These are phyloP conservation scores for Rhinoraja longicauda DNA, from an alignment of 2,797 vertebrate species.

Conservation along the genomic window DNA sequence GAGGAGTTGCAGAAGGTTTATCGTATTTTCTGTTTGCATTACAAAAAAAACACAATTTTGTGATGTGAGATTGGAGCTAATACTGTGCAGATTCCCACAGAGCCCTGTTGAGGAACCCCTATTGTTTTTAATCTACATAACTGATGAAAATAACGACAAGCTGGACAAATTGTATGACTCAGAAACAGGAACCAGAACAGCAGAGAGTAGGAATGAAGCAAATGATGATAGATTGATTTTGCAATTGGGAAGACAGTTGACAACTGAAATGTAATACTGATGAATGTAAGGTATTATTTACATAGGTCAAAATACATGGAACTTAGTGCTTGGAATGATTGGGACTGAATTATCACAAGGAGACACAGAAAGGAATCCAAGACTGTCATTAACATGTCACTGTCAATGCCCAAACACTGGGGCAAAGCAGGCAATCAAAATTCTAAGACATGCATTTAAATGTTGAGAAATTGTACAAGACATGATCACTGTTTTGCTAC, in stretches of 20 bases:
- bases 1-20: background rate
- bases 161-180: background rate
- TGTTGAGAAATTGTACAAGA: background rate
- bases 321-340: background rate
- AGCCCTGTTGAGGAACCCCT: background rate
- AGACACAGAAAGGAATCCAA: background rate
- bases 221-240: conserved; percentile 17
- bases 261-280: conserved; percentile 21
- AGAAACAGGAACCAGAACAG: conserved; percentile 4
- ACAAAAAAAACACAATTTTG: background rate
- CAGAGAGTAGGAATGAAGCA: background rate
- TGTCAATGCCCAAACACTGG: background rate
- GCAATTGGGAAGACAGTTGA: conserved; percentile 5
- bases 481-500: background rate
- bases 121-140: conserved; percentile 35
- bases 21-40: background rate
- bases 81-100: background rate
- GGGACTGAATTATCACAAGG: background rate
- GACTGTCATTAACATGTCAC: background rate
- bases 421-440: background rate
- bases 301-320: background rate
- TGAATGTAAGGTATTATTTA: conserved; percentile 10
- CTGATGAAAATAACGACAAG: conserved; percentile 13
- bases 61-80: background rate
- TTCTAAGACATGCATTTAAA: background rate